Evolutionary conservation across 2,113 vertebrate species (phyloP).

Genomic region (Manacus vitellinus): DNA sequence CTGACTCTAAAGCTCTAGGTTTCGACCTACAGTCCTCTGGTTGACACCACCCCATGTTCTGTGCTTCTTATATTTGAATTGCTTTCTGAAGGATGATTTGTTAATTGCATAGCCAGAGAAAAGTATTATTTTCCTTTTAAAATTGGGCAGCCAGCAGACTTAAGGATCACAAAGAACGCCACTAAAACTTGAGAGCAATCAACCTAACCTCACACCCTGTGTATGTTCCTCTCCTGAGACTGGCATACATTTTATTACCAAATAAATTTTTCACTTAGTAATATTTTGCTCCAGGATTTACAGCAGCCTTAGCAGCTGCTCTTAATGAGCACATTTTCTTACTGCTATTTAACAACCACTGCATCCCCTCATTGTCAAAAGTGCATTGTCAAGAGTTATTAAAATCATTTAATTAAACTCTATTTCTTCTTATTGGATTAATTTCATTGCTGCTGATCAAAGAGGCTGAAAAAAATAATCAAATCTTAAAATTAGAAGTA

Average conservation of each 20-base stretch:
- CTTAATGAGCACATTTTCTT: not conserved
- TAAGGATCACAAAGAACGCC: not conserved
- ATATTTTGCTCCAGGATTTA: constrained; percentile 1
- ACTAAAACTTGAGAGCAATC: not conserved
- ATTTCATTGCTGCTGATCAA: constrained; percentile 8
- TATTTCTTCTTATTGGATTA: constrained; percentile 7
- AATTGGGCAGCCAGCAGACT: not conserved
- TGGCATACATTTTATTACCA: not conserved
- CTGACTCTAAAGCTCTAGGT: not conserved
- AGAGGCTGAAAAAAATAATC: not conserved
- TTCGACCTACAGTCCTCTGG: not conserved
- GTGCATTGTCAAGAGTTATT: not conserved
- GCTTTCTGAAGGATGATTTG: not conserved
- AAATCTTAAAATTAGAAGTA: not conserved
- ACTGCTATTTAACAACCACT: not conserved
- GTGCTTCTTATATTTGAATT: not conserved
- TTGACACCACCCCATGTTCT: not conserved
- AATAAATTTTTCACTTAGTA: not conserved
- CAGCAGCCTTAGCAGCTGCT: not conserved
- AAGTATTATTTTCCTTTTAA: not conserved
- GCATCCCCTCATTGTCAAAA: not conserved
- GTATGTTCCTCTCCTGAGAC: not conserved
- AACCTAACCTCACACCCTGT: not conserved
- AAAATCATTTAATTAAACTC: constrained; percentile 9
- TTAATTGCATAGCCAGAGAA: not conserved